Evolutionary conservation across 2,888 invertebrate genomes (phyloP), one percentile per base, ranked within the genome.

Genomic region (Ptilodon capucinus): DNA sequence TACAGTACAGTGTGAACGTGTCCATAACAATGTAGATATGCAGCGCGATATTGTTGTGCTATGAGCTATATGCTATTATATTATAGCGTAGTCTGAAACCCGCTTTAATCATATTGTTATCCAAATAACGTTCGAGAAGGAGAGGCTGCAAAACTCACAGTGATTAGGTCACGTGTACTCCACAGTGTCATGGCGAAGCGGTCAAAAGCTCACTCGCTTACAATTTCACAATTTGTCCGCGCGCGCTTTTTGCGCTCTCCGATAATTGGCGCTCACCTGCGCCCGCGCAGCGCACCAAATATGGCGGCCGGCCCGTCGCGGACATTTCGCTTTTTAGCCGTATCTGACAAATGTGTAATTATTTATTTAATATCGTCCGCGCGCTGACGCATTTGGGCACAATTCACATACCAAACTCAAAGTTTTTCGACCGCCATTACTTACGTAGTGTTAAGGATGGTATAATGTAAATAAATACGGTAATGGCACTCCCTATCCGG

Each of bases 331-430:
- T 90, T 89, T 87, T 89, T 90, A 86, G 81, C 76, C 74, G 71
- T 81, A 87, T 84, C 86, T 89, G 90, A 91, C 90, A 91, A 91
- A 91, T 91, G 90, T 88, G 88, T 90, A 90, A 91, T 90, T 90
- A 91, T 90, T 88, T 90, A 90, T 90, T 89, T 89, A 88, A 90
- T 90, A 88, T 84, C 81, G 76, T 74, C 79, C 66, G 68, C 66
- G 63, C 53, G 54, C 58, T 55, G 74, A 76, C 85, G 68, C 62
- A 71, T 89, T 90, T 86, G 89, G 90, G 79, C 84, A 86, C 84
- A 81, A 86, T 86, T 87, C 86, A 68, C 84, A 84, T 91, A 74
- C 86, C 83, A 47, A 58, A 66, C 60, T 74, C 71, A 70, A 75
- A 67, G 77, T 78, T 82, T 81, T 82, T 82, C 71, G 74, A 77